Evolutionary conservation across 2,888 invertebrate species (phyloP).

Genomic region (Phaedon cochleariae): DNA sequence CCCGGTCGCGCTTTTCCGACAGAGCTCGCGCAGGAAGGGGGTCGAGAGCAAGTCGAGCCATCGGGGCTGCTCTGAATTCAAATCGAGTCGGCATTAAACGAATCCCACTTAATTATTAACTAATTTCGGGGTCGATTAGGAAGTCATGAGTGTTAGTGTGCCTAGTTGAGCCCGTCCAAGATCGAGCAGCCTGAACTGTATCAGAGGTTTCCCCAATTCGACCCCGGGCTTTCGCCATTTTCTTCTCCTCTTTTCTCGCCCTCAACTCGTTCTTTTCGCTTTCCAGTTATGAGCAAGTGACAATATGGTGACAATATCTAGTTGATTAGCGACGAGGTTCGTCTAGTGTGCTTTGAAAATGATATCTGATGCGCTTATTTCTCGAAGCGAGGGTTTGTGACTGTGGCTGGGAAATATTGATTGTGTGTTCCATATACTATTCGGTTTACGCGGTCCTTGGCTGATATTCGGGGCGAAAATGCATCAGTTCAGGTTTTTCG

Average conservation of each 20-base stretch:
- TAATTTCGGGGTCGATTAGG: slow-evolving; percentile 54
- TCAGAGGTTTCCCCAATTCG: no score
- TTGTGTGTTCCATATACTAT: slow-evolving; percentile 43
- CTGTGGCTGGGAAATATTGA: slow-evolving; percentile 54
- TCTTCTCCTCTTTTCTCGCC: slow-evolving; percentile 28
- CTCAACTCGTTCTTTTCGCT: not conserved
- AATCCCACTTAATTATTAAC: slow-evolving; percentile 57
- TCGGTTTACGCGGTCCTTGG: slow-evolving; percentile 12
- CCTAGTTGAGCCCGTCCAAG: slow-evolving; percentile 50
- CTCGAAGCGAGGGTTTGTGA: not conserved
- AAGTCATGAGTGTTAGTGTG: slow-evolving; percentile 51
- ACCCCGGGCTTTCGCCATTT: slow-evolving; percentile 45
- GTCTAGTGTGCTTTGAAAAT: not conserved
- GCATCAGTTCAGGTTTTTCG: slow-evolving; percentile 53
- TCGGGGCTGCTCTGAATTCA: slow-evolving; percentile 59
- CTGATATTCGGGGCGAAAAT: slow-evolving; percentile 47
- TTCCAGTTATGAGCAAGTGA: not conserved
- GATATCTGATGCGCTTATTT: not conserved
- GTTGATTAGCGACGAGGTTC: not conserved
- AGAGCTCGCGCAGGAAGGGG: slow-evolving; percentile 53
- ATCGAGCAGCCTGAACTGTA: slow-evolving; percentile 32
- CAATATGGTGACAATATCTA: slow-evolving; percentile 22
- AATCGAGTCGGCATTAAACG: slow-evolving; percentile 56
- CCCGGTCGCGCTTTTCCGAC: slow-evolving; percentile 34
- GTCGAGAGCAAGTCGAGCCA: slow-evolving; percentile 52